Percentiles rank a stretch among this genome's conserved stretches.
Evolutionary conservation across 1,140 invertebrate genomes (phyloP).

Genomic region (Eriosoma lanigerum): DNA sequence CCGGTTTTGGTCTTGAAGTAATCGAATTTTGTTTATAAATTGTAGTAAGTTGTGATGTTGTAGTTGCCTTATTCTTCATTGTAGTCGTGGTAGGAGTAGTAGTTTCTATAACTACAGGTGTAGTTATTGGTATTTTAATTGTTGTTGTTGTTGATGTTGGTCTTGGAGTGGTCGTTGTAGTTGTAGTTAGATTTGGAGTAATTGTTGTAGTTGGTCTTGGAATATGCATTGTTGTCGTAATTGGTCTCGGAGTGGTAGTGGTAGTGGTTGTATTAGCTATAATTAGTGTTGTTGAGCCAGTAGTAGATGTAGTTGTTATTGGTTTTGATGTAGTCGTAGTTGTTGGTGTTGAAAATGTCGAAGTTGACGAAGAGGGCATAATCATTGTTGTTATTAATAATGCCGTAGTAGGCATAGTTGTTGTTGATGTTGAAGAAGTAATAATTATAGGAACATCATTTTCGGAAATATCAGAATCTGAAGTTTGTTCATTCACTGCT

Average conservation of each 20-base stretch:
- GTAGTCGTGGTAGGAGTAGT: constrained; percentile 21
- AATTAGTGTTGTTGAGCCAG: not conserved
- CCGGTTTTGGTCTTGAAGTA: constrained; percentile 18
- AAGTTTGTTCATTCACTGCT: not conserved
- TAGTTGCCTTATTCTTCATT: not conserved
- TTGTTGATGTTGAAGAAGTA: constrained; percentile 9
- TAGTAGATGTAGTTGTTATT: not conserved
- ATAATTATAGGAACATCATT: constrained; percentile 16
- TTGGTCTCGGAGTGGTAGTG: not conserved
- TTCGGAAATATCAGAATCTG: constrained; percentile 36
- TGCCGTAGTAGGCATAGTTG: not conserved
- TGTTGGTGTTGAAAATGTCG: not conserved
- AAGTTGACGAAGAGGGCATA: not conserved
- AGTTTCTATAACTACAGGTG: not conserved
- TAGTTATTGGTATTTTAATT: not conserved
- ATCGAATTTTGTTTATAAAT: constrained; percentile 19
- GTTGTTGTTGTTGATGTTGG: not conserved
- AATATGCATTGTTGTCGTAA: not conserved
- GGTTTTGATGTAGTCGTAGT: not conserved
- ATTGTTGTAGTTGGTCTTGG: not conserved
- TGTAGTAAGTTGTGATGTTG: constrained; percentile 1
- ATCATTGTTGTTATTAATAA: not conserved
- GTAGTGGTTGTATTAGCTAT: not conserved
- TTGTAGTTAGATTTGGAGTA: not conserved
- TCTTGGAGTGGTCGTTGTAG: not conserved